Base-by-base conservation (phyloP, 2,888 invertebrate genomes). In the Lasiommata megera region DNA sequence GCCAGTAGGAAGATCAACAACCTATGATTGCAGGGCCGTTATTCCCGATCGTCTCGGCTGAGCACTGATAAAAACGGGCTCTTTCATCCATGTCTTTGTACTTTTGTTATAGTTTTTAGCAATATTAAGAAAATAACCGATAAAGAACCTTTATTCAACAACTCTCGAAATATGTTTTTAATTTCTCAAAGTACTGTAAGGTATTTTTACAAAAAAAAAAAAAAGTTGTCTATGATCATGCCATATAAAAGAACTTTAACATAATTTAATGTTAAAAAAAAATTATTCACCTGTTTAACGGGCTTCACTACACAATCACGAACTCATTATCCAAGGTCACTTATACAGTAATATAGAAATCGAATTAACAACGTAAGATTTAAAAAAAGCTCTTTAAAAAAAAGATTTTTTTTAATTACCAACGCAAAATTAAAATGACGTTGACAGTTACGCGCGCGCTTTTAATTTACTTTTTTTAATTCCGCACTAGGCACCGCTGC, bases 11-110 rank as follows among this genome's bases (percentile, higher is more conserved):
- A 87, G 89, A 89, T 80, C 89, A 90, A 90, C 85, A 89, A 90
- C 89, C 89, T 90, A 88, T 89, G 89, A 90, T 90, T 89, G 87
- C 84, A 80, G 82, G 86, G 88, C 89, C 89, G 89, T 89, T 90
- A 90, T 83, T 77, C 84, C 84, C 78, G 79, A 81, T 79, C 78
- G 81, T 76, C 81, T 78, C 78, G 79, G 73, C 74, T 74, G 78
- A 78, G 71, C 80, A 78, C 74, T 80, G 81, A 82, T 84, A 67
- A 71, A 70, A 63, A 53, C 67, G 65, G 67, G 70, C 46, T 69
- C 66, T 64, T 64, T 68, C 66, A 69, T 72, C 69, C 73, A 72
- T 74, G 69, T 67, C 61, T 61, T 55, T 38, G 57, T 55, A 36
- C 46, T 54, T 58, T 52, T 48, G 41, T 52, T 36, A 38, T 38